A percentile compares a stretch with the other conserved stretches of the same genome.
Conservation (phyloP, 2,888 invertebrate genomes). For the Mesorhabditis belari region DNA sequence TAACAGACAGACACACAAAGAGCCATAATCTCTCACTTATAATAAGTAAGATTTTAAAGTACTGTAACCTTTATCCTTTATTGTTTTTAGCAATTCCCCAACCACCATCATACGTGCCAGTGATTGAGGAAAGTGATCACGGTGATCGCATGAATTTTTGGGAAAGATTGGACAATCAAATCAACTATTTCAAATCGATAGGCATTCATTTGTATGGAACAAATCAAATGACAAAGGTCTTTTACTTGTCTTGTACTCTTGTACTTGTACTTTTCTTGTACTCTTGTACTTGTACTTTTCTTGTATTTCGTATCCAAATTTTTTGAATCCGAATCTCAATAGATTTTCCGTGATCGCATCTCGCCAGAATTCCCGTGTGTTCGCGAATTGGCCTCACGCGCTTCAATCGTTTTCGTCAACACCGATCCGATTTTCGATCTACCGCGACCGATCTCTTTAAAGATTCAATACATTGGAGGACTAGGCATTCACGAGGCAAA, state of each 20-base stretch:
- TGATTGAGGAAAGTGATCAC: conserved; percentile 38
- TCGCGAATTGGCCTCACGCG: conserved; percentile 33
- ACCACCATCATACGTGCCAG: conserved; percentile 39
- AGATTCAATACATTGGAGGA: conserved; percentile 26
- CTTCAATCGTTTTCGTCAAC: conserved; percentile 26
- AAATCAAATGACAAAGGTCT: conserved; percentile 24
- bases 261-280: too few species aligned
- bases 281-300: too few species aligned
- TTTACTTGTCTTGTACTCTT: too few species aligned
- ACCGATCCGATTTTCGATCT: conserved; percentile 30
- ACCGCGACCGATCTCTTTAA: conserved; percentile 25
- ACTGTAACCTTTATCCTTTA: too few species aligned
- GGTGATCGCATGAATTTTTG: conserved; percentile 39
- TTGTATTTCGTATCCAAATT: neutral
- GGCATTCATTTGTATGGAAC: conserved; percentile 29
- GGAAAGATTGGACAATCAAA: conserved; percentile 36
- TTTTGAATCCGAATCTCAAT: conserved; percentile 5
- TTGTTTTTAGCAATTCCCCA: conserved; percentile 37
- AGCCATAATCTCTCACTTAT: too few species aligned
- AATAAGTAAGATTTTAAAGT: too few species aligned
- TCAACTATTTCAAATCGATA: conserved; percentile 34
- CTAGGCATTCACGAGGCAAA: conserved; percentile 19
- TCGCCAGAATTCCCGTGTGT: conserved; percentile 36
- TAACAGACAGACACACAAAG: too few species aligned
- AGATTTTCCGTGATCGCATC: conserved; percentile 26